phyloP scores from a whole-genome alignment of 2,797 vertebrate species.

The Smutsia temminckii region DNA sequence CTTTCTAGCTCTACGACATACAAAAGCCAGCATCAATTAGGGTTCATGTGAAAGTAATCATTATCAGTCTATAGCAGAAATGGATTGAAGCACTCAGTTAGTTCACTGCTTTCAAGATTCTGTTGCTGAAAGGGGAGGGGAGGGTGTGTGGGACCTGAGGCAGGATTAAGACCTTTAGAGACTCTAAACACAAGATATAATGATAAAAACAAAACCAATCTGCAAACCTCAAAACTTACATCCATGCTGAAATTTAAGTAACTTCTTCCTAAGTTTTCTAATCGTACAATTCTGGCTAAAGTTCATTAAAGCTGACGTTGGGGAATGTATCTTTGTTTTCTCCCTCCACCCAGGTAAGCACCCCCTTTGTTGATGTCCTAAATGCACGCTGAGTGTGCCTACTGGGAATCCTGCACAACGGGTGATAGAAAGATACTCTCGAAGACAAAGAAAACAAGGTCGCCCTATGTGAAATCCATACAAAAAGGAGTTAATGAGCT shows the following conservation, averaged over 20 bases:
- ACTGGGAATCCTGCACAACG: background rate
- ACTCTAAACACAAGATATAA: background rate
- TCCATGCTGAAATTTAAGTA: background rate
- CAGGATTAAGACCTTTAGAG: background rate
- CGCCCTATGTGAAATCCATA: background rate
- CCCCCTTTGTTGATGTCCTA: background rate
- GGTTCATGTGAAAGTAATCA: background rate
- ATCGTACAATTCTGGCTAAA: background rate
- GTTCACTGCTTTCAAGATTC: background rate
- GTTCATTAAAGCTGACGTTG: background rate
- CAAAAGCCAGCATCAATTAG: background rate
- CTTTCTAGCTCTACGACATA: background rate
- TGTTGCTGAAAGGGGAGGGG: background rate
- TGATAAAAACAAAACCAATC: conserved; percentile 12
- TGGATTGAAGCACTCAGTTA: background rate
- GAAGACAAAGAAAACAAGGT: background rate
- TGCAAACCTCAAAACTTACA: conserved; percentile 24
- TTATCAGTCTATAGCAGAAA: background rate
- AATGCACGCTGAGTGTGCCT: background rate
- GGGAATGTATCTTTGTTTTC: background rate
- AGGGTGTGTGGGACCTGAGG: no score
- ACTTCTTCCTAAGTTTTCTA: background rate
- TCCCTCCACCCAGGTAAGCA: background rate
- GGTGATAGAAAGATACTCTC: background rate
- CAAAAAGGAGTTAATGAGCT: background rate